Base-by-base conservation (phyloP, 1,140 invertebrate genomes). In the Eueides isabella region DNA sequence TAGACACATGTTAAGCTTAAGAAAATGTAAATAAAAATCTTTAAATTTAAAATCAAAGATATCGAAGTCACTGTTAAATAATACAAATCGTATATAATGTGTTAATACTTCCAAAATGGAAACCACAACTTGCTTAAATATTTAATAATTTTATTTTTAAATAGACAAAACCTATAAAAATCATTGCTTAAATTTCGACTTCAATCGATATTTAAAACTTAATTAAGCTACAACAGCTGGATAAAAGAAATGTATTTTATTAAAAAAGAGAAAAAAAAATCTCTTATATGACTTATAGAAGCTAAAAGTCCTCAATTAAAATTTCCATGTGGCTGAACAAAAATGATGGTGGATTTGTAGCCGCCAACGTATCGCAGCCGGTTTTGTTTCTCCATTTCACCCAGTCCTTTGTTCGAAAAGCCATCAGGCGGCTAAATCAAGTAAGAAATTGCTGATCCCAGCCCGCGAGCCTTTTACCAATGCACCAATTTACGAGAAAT, bases 391-490 rank as follows among this genome's bases (percentile, higher is more conserved):
- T 80, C 74, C 77, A 84, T 85, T 84, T 82, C 72, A 81, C 84
- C 76, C 79, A 76, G 69, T 83, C 80, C 80, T 86, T 89, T 89
- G 84, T 87, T 85, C 79, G 75, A 74, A 85, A 88, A 87, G 81
- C 87, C 84, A 89, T 90, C 88, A 89, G 76, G 67, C 77, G 80
- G 84, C 75, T 83, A 83, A 91, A 91, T 89, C 89, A 89, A 87
- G 89, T 88, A 91, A 85, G 87, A 91, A 91, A 89, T 89, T 88
- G 86, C 85, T 85, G 85, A 89, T 91, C 84, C 80, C 80, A 67
- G 55, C 67, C 67, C 78, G 38, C 67, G 44, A 28, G 35, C 72
- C 61, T 66, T 65, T 70, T 65, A 33, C 62, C 26, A 69, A 74
- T 74, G 72, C 67, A 74, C 33, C 67, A 69, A 74, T 68, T 33